These are phyloP conservation scores for Paradoxurus hermaphroditus DNA, from an alignment of 2,113 vertebrate genomes.

Conservation along the genomic window DNA sequence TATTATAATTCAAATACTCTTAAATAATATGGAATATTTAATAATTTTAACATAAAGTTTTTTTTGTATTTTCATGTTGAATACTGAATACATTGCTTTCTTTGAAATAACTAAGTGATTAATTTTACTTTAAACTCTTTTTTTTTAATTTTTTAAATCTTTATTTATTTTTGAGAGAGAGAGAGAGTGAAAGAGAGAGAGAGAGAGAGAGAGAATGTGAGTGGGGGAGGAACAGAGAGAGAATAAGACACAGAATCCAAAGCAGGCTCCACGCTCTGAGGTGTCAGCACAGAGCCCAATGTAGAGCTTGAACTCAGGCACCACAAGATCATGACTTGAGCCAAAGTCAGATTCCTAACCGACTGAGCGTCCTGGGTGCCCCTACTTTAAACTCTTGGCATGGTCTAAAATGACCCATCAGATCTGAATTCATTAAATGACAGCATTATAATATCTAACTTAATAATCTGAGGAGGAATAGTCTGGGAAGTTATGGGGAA, in stretches of 20 bases:
- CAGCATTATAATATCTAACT: background rate
- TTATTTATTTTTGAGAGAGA: too few species aligned
- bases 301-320: too few species aligned
- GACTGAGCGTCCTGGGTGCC: too few species aligned
- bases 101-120: slow-evolving; percentile 16
- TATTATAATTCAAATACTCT: background rate
- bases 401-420: background rate
- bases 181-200: too few species aligned
- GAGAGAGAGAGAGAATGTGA: too few species aligned
- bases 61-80: background rate
- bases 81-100: background rate
- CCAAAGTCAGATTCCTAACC: too few species aligned
- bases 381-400: slow-evolving; percentile 4
- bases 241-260: too few species aligned
- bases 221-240: too few species aligned
- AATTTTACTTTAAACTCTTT: slow-evolving; percentile 39
- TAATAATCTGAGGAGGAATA: slow-evolving; percentile 10
- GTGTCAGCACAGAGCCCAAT: too few species aligned
- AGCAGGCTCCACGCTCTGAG: too few species aligned
- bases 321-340: too few species aligned
- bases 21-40: background rate
- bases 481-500: slow-evolving; percentile 17
- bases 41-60: background rate
- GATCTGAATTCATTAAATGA: slow-evolving; percentile 24
- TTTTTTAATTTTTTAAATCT: too few species aligned